Evolutionary conservation across 2,888 invertebrate genomes (phyloP), one percentile per base, ranked within the genome.

Genomic region (Hemicrepidius hirtus): DNA sequence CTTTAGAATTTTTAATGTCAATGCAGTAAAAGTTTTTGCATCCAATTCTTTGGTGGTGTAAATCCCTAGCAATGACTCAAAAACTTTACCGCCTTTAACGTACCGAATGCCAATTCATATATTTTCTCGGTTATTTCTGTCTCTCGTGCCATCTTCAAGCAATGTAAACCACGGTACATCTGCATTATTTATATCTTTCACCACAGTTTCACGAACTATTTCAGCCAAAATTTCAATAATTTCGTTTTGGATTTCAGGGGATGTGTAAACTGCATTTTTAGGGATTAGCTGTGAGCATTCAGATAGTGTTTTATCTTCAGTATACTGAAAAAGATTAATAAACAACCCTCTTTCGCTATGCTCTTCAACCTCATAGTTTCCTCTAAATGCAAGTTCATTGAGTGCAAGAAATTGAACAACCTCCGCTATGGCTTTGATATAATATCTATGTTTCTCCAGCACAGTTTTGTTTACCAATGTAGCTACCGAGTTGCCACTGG

Each of bases 371-470:
- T n/a, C n/a, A n/a, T n/a, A 68, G 24, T 41, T 46, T 63, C 68
- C 63, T 10, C 60, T 37, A n/a, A 72, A 18, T n/a, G 68, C 41
- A 3, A 72, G 16, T 35, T 72, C 68, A 16, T 72, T 68, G 1
- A 68, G 35, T 0, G 41, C 57, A 13, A 72, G 24, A 63, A 72
- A 72, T 40, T 72, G 62, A 16, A 72, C 40, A 0, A 72, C 44
- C 32, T 72, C 46, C 16, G 55, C 46, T 35, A 75, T 66, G 32
- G 65, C 68, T 28, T 69, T 72, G 10, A 75, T 49, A 44, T 73
- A 75, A 71, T 71, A 72, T 20, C 64, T 41, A 59, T 72, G 44
- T 44, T 71, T 49, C 68, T 71, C 71, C 32, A 68, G 53, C 28
- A 59, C 18, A 1, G 68, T 53, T 12, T 64, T 10, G 50, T 72